Evolutionary conservation across 1,140 invertebrate species (phyloP).

Genomic region (Ceratitis capitata): DNA sequence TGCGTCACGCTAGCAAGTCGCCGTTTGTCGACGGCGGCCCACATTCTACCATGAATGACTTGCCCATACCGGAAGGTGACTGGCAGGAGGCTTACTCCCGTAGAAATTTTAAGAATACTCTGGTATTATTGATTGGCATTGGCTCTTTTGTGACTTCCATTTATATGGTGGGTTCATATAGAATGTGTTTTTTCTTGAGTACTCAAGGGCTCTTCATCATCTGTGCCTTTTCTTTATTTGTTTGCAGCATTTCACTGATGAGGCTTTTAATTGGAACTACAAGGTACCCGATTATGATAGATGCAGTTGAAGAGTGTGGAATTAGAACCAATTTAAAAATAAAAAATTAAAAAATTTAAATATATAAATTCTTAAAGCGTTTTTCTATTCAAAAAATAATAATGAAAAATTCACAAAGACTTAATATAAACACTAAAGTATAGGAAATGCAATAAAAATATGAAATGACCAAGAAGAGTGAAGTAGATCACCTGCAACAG

Average conservation of each 20-base stretch:
- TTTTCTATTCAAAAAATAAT: too few relatives aligned
- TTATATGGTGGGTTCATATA: slow-evolving; percentile 70
- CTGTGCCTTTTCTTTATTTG: not conserved
- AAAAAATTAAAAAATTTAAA: not conserved
- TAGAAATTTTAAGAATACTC: slow-evolving; percentile 75
- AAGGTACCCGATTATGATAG: not conserved
- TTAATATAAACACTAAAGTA: too few relatives aligned
- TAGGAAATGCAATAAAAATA: not conserved
- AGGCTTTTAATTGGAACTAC: not conserved
- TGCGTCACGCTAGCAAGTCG: slow-evolving; percentile 47
- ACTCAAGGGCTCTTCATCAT: not conserved
- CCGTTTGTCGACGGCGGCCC: slow-evolving; percentile 56
- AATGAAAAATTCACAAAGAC: too few relatives aligned
- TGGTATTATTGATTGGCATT: slow-evolving; percentile 71
- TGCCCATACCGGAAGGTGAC: slow-evolving; percentile 77
- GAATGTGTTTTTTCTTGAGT: too few relatives aligned
- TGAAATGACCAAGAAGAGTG: too few relatives aligned
- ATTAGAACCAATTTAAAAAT: not conserved
- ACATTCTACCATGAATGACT: slow-evolving; percentile 74
- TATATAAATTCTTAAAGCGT: not conserved
- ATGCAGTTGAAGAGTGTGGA: not conserved
- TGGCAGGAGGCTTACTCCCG: slow-evolving; percentile 76
- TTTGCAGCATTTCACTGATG: not conserved
- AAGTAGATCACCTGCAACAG: too few relatives aligned
- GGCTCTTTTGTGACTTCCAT: slow-evolving; percentile 69